Conservation (phyloP, 2,113 vertebrate species). For the Oxyruncus cristatus region DNA sequence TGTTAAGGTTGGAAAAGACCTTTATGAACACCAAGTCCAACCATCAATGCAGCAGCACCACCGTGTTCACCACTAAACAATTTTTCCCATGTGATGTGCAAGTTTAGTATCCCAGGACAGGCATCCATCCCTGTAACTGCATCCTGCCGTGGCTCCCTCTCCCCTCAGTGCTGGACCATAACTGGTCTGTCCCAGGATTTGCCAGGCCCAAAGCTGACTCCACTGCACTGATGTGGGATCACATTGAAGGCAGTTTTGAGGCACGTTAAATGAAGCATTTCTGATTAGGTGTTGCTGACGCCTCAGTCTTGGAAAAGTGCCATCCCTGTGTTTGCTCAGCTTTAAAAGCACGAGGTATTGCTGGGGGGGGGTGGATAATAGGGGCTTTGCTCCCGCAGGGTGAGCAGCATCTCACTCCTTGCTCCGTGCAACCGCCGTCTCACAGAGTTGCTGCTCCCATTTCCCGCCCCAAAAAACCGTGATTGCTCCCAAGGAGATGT, state of each 20-base stretch:
- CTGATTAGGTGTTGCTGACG: background rate
- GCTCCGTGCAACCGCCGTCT: accelerated
- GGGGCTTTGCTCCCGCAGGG: background rate
- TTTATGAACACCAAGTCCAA: background rate
- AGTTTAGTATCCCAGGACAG: background rate
- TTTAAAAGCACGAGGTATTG: background rate
- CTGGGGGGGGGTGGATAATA: background rate
- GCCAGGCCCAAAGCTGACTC: background rate
- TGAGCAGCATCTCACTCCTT: background rate
- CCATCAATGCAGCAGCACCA: background rate
- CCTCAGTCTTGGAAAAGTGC: background rate
- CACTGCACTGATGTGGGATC: accelerated
- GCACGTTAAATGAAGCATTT: background rate
- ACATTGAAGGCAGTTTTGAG: background rate
- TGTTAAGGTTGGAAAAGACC: background rate
- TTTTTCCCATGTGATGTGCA: accelerated
- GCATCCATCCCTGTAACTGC: background rate
- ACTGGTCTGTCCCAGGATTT: background rate
- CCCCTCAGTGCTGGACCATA: background rate
- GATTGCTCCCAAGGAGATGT: accelerated
- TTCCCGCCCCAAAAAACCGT: background rate
- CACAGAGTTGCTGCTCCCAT: no score
- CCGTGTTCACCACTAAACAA: accelerated
- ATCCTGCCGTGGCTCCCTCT: background rate
- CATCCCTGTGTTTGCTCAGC: background rate